Percentiles rank a stretch among this genome's conserved stretches.
Evolutionary conservation across 2,888 invertebrate genomes (phyloP).

Genomic region (Myopa tessellatipennis): DNA sequence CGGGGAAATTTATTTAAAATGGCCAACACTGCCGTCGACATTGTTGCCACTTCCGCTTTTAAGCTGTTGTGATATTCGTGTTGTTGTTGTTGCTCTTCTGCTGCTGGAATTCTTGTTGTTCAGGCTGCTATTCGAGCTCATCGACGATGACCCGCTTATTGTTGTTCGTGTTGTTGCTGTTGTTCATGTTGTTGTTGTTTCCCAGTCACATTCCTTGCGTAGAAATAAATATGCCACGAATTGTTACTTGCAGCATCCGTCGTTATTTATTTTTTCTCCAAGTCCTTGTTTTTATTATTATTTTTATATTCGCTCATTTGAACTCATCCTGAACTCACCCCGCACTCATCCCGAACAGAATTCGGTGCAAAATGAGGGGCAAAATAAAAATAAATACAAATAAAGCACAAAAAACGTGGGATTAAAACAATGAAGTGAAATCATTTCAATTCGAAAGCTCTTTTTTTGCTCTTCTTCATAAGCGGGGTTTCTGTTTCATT

Average conservation of each 20-base stretch:
- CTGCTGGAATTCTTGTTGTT: too few species aligned
- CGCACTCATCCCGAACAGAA: background rate
- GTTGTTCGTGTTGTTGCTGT: background rate
- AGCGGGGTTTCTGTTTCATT: background rate
- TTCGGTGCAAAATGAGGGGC: background rate
- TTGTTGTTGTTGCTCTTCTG: conserved; percentile 5
- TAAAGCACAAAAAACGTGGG: background rate
- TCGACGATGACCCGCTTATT: background rate
- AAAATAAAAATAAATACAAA: background rate
- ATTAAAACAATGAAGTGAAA: conserved; percentile 12
- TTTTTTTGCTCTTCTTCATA: background rate
- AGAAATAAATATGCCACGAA: conserved; percentile 19
- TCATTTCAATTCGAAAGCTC: background rate
- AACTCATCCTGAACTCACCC: background rate
- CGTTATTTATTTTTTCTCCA: conserved; percentile 1
- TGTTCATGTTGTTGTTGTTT: background rate
- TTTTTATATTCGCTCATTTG: background rate
- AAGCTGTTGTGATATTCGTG: background rate
- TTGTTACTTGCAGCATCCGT: conserved; percentile 9
- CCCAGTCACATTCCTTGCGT: conserved; percentile 5
- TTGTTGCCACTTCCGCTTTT: conserved; percentile 5
- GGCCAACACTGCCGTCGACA: conserved; percentile 12
- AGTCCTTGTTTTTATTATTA: background rate
- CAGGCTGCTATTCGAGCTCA: background rate
- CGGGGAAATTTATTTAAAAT: conserved; percentile 23